Evolutionary conservation across 2,113 vertebrate genomes (phyloP).

Genomic region (Tichodroma muraria): DNA sequence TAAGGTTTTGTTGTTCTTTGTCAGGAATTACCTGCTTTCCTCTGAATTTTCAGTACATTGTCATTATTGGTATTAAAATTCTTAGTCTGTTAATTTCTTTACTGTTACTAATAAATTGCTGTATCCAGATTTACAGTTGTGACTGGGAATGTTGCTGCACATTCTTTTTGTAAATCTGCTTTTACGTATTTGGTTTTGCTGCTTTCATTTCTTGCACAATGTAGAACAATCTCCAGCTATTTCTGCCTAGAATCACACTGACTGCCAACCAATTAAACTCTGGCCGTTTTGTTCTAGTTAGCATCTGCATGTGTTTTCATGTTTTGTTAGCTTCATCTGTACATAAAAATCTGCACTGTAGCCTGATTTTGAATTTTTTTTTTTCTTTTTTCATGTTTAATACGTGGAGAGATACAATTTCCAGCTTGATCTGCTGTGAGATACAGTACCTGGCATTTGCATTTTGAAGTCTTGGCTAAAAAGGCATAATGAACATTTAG

Average conservation of each 20-base stretch:
- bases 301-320: background rate
- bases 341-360: background rate
- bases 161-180: background rate
- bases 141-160: background rate
- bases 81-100: background rate
- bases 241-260: background rate
- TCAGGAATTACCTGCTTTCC: background rate
- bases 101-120: background rate
- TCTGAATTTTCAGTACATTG: background rate
- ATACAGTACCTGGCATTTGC: background rate
- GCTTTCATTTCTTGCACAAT: background rate
- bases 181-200: background rate
- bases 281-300: background rate
- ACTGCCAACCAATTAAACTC: background rate
- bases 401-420: background rate
- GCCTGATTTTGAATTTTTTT: background rate
- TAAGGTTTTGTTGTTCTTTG: background rate
- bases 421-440: background rate
- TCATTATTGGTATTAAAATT: background rate
- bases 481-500: background rate
- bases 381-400: background rate
- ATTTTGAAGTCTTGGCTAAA: conserved; percentile 6
- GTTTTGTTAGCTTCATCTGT: background rate
- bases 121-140: background rate
- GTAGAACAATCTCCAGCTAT: background rate